These are phyloP conservation scores for Orchestes rusci DNA, from an alignment of 2,888 invertebrate genomes.

Conservation along the genomic window DNA sequence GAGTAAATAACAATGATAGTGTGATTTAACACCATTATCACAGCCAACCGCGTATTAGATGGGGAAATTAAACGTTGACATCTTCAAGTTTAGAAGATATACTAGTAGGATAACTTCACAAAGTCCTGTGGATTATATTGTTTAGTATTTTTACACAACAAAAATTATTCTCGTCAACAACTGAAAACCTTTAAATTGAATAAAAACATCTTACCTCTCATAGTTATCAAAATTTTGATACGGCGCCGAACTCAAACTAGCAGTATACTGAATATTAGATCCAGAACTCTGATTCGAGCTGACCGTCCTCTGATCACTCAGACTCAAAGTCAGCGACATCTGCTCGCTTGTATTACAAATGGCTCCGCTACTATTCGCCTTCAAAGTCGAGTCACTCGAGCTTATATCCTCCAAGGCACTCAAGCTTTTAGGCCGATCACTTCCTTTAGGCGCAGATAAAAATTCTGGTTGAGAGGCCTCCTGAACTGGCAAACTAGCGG, in stretches of 20 bases:
- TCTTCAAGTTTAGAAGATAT: too few relatives aligned
- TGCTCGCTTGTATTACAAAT: slow-evolving; percentile 36
- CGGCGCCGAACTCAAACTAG: slow-evolving; percentile 32
- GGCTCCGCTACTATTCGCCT: slow-evolving; percentile 35
- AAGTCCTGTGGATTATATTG: too few relatives aligned
- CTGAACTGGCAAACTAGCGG: slow-evolving; percentile 52
- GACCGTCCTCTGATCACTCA: slow-evolving; percentile 30
- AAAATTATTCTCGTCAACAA: too few relatives aligned
- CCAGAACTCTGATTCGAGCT: slow-evolving; percentile 34
- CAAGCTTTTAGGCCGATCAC: slow-evolving; percentile 40
- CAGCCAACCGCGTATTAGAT: too few relatives aligned
- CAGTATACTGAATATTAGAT: slow-evolving; percentile 36
- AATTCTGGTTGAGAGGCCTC: slow-evolving; percentile 49
- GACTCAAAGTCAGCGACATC: slow-evolving; percentile 29
- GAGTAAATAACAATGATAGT: too few relatives aligned
- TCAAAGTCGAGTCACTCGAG: slow-evolving; percentile 30
- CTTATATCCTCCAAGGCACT: slow-evolving; percentile 38
- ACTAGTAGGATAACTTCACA: too few relatives aligned
- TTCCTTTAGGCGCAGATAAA: slow-evolving; percentile 12
- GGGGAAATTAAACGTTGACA: too few relatives aligned
- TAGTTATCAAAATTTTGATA: slow-evolving; percentile 36
- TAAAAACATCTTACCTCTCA: slow-evolving; percentile 24
- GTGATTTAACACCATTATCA: too few relatives aligned
- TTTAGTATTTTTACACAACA: too few relatives aligned
- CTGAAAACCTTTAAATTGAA: too few relatives aligned